phyloP scores from a whole-genome alignment of 2,797 vertebrate species.

The Galago senegalensis region DNA sequence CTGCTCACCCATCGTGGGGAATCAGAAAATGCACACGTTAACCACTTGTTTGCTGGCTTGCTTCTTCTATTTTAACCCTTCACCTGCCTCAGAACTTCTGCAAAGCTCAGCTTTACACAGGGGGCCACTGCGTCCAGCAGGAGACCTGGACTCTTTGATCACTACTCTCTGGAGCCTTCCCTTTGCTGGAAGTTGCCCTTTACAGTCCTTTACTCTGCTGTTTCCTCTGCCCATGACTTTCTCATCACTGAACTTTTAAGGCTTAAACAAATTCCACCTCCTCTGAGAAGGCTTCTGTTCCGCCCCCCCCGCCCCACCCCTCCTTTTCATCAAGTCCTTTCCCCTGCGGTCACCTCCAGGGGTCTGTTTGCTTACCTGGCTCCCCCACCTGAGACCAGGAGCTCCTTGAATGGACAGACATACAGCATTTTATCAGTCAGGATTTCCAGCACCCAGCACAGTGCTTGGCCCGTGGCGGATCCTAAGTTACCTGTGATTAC shows the following conservation, averaged over 20 bases:
- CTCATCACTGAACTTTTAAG: not conserved
- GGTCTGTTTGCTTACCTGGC: not conserved
- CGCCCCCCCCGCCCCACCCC: no score
- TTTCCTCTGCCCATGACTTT: not conserved
- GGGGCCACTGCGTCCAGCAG: not conserved
- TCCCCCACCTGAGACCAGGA: not conserved
- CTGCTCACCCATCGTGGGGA: not conserved
- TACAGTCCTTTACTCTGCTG: not conserved
- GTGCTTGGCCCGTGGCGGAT: not conserved
- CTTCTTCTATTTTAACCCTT: not conserved
- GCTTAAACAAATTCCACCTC: not conserved
- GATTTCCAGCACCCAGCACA: not conserved
- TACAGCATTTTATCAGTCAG: not conserved
- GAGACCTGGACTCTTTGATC: not conserved
- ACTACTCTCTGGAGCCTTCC: not conserved
- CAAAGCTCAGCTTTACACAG: no score
- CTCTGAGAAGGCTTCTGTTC: not conserved
- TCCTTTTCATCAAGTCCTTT: not conserved
- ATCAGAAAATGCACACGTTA: not conserved
- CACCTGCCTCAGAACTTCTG: not conserved
- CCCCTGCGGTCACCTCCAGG: not conserved
- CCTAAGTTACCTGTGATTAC: not conserved
- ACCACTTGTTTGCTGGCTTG: accelerated
- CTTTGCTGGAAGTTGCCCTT: no score
- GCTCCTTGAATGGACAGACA: no score